Base-by-base conservation (phyloP, 1,140 invertebrate species). In the Diorhabda elongata region DNA sequence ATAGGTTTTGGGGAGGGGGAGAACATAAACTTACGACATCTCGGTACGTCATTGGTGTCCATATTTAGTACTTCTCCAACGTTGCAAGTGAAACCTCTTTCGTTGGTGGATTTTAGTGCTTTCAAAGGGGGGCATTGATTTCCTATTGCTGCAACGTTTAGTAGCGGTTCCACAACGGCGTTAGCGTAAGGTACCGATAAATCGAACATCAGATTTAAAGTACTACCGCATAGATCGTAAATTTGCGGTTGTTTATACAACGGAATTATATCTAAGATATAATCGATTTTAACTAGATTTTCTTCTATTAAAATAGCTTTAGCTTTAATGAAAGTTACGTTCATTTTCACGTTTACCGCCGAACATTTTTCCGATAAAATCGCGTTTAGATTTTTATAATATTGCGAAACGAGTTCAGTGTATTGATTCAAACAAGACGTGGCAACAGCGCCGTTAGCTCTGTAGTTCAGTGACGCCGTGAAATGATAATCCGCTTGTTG, bases 401-500 rank as follows among this genome's bases (percentile, higher is more conserved):
- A 91, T 74, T 94, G 90, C 3, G 91, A 82, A 66, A 97, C 85
- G 3, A 94, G 82, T 64, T 94, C 92, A 71, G 91, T 90, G 78
- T 98, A 98, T 78, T 95, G 91, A 3, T 89, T 85, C 44, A 97
- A 82, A 79, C 96, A 98, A 43, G 88, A 85, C 65, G 86, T 85
- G 1, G 92, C 90, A 3, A 97, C 92, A 9, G 92, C 94, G 8
- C 93, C 94, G 71, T 95, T 92, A 7, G 94, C 92, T 67, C 94
- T 85, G 81, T 98, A 98, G 44, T 89, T 91, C 1, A 98, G 88
- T n/a, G 90, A 88, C 3, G 94, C 91, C 2, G 92, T 89, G 0
- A 98, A 92, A 76, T 98, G 94, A 76, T 98, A 98, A 69, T 91
- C 91, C 7, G 93, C 95, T 86, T 94, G 93, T 81, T 96, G 92